Percentiles rank a stretch among this genome's conserved stretches.
Evolutionary conservation across 2,113 vertebrate species (phyloP).

Genomic region (Lamprotornis superbus): DNA sequence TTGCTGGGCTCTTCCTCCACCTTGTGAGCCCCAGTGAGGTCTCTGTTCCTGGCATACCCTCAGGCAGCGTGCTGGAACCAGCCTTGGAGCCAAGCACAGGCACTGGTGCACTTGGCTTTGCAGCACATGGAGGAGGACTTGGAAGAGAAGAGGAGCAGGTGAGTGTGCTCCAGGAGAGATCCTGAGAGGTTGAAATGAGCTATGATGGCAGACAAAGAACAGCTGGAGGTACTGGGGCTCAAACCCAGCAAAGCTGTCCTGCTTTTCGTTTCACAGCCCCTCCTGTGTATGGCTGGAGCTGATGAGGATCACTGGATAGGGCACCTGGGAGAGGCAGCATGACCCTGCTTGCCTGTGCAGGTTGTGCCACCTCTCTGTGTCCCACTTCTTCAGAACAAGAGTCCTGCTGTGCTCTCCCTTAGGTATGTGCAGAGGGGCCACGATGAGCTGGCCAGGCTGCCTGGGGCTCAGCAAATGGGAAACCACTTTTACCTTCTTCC

Average conservation of each 20-base stretch:
- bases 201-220: background rate
- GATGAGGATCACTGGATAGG: background rate
- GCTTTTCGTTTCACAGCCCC: background rate
- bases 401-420: background rate
- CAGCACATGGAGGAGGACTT: background rate
- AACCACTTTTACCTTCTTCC: background rate
- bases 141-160: background rate
- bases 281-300: background rate
- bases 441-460: background rate
- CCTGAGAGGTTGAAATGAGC: background rate
- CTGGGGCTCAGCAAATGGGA: background rate
- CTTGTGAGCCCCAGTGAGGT: background rate
- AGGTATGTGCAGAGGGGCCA: accelerated
- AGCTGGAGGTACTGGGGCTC: background rate
- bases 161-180: background rate
- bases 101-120: background rate
- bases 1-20: background rate
- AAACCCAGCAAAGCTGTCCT: background rate
- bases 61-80: accelerated
- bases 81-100: accelerated
- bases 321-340: background rate
- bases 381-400: background rate
- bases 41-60: background rate
- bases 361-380: accelerated
- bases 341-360: background rate